Evolutionary conservation across 2,888 invertebrate species (phyloP), one percentile per base, ranked within the genome.

Genomic region (Scelioninae gen. 2): DNA sequence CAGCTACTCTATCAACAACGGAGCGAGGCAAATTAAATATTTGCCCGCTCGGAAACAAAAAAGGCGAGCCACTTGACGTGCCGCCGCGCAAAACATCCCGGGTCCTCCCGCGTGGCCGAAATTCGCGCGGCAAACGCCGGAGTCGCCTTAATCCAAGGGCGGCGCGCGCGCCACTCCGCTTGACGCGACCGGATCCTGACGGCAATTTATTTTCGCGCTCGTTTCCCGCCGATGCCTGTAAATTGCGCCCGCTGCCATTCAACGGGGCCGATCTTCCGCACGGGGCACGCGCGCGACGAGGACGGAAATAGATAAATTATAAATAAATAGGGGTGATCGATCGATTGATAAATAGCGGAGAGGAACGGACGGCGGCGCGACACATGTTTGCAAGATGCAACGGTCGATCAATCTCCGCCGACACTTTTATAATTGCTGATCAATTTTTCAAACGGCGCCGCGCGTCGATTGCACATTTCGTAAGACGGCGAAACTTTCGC

Each of bases 131-230:
- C 68, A 60, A 68, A 45, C 52, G 60, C 18, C 16, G 31, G 45
- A 50, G 35, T 63, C 70, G 55, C 28, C 61, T 69, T 69, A 60
- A 61, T 61, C 41, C 69, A 60, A 52, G 10, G 16, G 11, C 22
- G 28, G 18, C 2, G 35, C 43, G 9, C 37, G 53, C 50, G 57
- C 63, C 22, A 70, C 57, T 52, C 48, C 16, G 57, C 58, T 57
- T 69, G 69, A 73, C 71, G 76, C 68, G 75, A 74, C 76, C 52
- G 45, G 37, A 52, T 58, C 73, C 71, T 67, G 80, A 79, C 79
- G 79, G 75, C 83, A 83, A 83, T 84, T 83, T 82, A 84, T 83
- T 84, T 82, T 80, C 77, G 76, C 78, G 76, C 82, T 81, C 79
- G 81, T 81, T 83, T 81, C 78, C 76, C 78, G 78, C 77, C 80